Evolutionary conservation across 1,140 invertebrate species (phyloP), one percentile per base, ranked within the genome.

Genomic region (Lasaia peninsularis): DNA sequence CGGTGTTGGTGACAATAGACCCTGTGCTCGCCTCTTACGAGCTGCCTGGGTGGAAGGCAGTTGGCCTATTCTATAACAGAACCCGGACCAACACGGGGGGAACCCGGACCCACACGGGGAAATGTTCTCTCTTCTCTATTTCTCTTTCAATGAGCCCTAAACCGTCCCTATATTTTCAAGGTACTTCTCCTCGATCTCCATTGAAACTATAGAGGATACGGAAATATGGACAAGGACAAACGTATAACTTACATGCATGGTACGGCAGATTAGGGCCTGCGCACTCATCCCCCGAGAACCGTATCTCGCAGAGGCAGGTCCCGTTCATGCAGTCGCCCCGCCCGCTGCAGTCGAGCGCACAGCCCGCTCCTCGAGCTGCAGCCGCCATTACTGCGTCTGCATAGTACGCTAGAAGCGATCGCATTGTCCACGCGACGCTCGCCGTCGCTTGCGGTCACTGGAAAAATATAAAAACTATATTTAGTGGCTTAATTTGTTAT

Each of bases 291-390:
- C 92, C 92, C 14, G 92, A 75, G 78, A 90, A 91, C 53, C 92
- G 92, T 76, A 97, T 97, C 90, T 97, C 95, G 83, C 97, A 98
- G 59, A 97, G 90, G 78, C 97, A 98, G 32, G 95, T 96, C 37
- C 96, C 96, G 83, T 97, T 96, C 63, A 96, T 92, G 83, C 96
- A 98, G 86, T 97, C 95, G 8, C 96, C 97, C 60, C 95, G 94
- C n/a, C 96, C 96, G 61, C 94, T 96, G 89, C 95, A 97, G 84
- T 94, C 94, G 52, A 89, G 88, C 50, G 86, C 86, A 74, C 90
- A 91, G 62, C 82, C 79, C 2, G 78, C 75, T 28, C 79, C 80
- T 52, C 80, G 71, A 37, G 74, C 66, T 62, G 79, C 77, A 32
- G 73, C 80, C 40, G 79, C 67, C 78, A 84, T 86, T 63, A 83